Percentiles rank a stretch among this genome's conserved stretches.
Conservation (phyloP, 2,797 vertebrate species). For the Helostoma temminkii region DNA sequence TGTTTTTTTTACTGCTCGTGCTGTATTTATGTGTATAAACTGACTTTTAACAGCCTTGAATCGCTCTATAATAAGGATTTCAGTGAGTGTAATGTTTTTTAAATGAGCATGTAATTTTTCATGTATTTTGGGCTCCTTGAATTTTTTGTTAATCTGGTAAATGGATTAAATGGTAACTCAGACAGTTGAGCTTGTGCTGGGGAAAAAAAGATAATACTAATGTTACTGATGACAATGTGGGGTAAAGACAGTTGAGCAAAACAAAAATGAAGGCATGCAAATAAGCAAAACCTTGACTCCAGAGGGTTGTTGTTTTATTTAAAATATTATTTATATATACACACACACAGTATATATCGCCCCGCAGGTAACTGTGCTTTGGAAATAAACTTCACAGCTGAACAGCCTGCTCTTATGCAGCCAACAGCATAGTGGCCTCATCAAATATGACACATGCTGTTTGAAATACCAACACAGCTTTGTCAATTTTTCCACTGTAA, state of each 20-base stretch:
- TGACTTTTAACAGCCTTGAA: too few relatives aligned
- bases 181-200: too few relatives aligned
- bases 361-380: constrained; percentile 30
- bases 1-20: too few relatives aligned
- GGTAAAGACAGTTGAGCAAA: too few relatives aligned
- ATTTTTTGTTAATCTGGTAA: neutral
- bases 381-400: constrained; percentile 34
- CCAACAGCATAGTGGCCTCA: constrained; percentile 42
- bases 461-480: constrained; percentile 79
- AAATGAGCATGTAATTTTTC: too few relatives aligned
- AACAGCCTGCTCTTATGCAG: constrained; percentile 36
- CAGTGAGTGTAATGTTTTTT: too few relatives aligned
- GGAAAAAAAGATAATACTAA: too few relatives aligned
- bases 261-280: neutral
- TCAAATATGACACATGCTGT: constrained; percentile 80
- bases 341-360: neutral
- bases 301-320: neutral
- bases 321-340: neutral
- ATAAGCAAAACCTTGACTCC: neutral
- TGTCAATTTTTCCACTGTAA: constrained; percentile 75
- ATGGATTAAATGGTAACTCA: neutral
- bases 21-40: too few relatives aligned
- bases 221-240: too few relatives aligned
- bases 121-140: neutral
- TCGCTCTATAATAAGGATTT: too few relatives aligned